phyloP scores from a whole-genome alignment of 1,140 invertebrate genomes.

The Cydia amplana region DNA sequence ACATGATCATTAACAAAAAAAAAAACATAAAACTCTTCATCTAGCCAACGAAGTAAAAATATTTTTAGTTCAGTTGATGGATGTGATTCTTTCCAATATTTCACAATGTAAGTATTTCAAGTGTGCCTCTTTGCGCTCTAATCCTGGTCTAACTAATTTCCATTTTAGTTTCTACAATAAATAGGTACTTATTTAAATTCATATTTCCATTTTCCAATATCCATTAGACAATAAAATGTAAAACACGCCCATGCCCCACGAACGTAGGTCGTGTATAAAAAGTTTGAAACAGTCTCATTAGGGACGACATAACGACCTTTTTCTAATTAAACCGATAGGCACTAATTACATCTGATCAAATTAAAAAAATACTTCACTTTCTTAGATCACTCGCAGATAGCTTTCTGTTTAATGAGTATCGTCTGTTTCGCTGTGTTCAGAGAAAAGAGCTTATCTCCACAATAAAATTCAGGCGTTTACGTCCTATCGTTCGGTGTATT shows the following conservation, averaged over 20 bases:
- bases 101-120: background rate
- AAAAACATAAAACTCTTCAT: too few species aligned
- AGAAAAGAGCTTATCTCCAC: background rate
- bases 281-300: slow-evolving; percentile 12
- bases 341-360: slow-evolving; percentile 40
- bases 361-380: slow-evolving; percentile 40
- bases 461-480: background rate
- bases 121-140: background rate
- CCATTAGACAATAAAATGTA: background rate
- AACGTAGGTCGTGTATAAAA: background rate
- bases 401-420: slow-evolving; percentile 27
- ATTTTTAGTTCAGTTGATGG: background rate
- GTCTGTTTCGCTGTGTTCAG: background rate
- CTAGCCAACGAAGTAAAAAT: background rate
- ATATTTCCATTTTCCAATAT: slow-evolving; percentile 16
- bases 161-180: too few species aligned
- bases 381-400: slow-evolving; percentile 19
- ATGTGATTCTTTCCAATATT: background rate
- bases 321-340: slow-evolving; percentile 44
- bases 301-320: background rate
- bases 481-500: background rate
- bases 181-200: too few species aligned
- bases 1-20: too few species aligned
- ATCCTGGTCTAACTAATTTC: too few species aligned
- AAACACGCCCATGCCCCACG: background rate